Base-by-base conservation (phyloP, 2,113 vertebrate species). In the Eulemur macaco region DNA sequence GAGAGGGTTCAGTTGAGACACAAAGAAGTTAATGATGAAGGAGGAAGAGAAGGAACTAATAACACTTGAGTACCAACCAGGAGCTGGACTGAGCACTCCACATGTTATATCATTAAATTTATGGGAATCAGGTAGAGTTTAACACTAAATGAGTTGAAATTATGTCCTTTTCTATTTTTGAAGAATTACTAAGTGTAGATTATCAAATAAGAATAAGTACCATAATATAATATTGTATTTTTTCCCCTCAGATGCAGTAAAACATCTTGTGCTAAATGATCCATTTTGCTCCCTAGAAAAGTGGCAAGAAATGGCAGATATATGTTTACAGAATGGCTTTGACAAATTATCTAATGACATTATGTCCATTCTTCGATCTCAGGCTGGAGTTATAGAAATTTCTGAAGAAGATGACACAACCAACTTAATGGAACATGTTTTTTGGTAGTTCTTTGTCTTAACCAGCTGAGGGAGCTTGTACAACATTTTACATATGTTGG, bases 391-490 rank as follows among this genome's bases (percentile, higher is more conserved):
- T 18, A 71, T 95, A 86, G 97, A 98, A 94, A 95, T 98, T 92
- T 96, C 66, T 6, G 20, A 56, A 15, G 91, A 95, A 77, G 92
- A 96, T 14, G 93, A 98, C 52, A 92, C 31, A 68, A 69, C 89
- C 34, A 95, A 96, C 80, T 89, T 98, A 96, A 97, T 96, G 98
- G 97, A 98, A 15, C 97, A 27, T 8, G 94, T 98, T 63, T 98
- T 98, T 96, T 97, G 97, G 97, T 98, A 98, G 95, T 89, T 97
- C 90, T 93, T 0, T 68, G 11, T 92, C 25, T 91, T 17, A 85
- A 94, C 81, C 98, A 96, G 63, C 89, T 96, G 98, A 94, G 98
- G 98, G 98, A 97, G 98, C 97, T 52, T 97, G 95, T 64, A 78
- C 0, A 96, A 95, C 96, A 96, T 94, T 86, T 60, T 95, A 21